These are phyloP conservation scores for Steinernema feltiae DNA, from an alignment of 1,140 invertebrate species.

Conservation along the genomic window DNA sequence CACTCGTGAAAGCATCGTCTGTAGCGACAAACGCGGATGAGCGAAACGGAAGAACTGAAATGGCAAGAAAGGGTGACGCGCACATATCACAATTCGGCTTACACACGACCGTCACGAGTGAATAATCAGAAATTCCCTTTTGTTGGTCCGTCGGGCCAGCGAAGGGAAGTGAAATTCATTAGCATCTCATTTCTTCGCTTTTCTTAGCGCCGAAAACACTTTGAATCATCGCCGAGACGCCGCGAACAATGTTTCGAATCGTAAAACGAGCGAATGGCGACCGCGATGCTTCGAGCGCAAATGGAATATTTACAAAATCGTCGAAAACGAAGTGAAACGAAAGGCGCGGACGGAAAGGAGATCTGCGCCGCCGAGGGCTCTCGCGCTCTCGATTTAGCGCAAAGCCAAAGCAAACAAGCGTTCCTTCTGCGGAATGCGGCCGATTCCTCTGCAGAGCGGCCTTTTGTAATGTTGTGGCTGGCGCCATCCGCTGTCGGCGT, in stretches of 20 bases:
- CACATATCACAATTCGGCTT: not conserved
- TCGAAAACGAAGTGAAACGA: not conserved
- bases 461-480: too few relatives aligned
- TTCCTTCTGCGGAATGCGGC: not conserved
- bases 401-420: not conserved
- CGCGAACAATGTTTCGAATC: not conserved
- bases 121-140: not conserved
- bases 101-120: not conserved
- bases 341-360: not conserved
- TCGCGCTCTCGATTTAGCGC: too few relatives aligned
- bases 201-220: not conserved
- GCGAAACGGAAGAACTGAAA: not conserved
- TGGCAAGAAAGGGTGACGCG: not conserved
- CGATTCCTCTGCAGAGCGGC: not conserved
- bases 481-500: not conserved
- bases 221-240: constrained; percentile 3
- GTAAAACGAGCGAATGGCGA: not conserved
- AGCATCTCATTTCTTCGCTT: not conserved
- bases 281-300: too few relatives aligned
- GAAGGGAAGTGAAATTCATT: constrained; percentile 1
- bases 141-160: not conserved
- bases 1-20: not conserved
- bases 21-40: not conserved
- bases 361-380: not conserved
- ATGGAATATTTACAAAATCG: not conserved